Base-by-base conservation (phyloP, 1,140 invertebrate genomes). In the Stegodyphus mimosarum region DNA sequence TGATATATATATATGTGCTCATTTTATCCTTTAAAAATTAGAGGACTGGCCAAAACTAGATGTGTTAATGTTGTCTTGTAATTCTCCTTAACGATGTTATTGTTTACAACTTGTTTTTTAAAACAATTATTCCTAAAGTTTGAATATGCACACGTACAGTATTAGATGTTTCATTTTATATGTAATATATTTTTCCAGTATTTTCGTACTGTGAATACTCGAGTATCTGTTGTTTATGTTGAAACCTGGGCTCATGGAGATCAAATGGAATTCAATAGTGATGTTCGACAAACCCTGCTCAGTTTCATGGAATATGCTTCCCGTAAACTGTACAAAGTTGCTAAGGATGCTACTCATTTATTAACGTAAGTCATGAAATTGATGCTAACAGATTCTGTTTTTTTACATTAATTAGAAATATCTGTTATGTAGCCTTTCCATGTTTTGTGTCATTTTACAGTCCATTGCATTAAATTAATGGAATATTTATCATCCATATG, bases 181-280 rank as follows among this genome's bases (percentile, higher is more conserved):
- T 1, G 33, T 60, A 85, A 87, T 76, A 87, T 76, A 89, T 88
- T 69, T 81, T 92, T 92, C 17, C 92, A 97, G 96, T 98, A 98
- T 90, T 97, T 96, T 92, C 94, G 96, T 86, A 96, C 95, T 50
- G 92, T 99, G 88, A 97, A 96, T 89, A 98, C 97, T 18, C 92
- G 97, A 87, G 95, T 98, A 48, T 96, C 96, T 11, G 94, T 99
- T 86, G 95, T 98, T 64, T 99, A 99, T 91, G 95, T 98, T 90
- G 97, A 99, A 92, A 97, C 97, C 70, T 99, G 97, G 97, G 95
- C 95, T 89, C 93, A 95, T 88, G 93, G 94, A 80, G 94, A 94
- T 90, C 94, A 95, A 90, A 96, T 98, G 89, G 96, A 97, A 89
- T 94, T 94, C 55, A 88, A 85, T 51, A 74, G 85, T 69, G 89